Percentiles rank a stretch among this genome's conserved stretches.
These are phyloP conservation scores for Romanogobio albipinnatus DNA, from an alignment of 2,113 vertebrate genomes.

Conservation along the genomic window DNA sequence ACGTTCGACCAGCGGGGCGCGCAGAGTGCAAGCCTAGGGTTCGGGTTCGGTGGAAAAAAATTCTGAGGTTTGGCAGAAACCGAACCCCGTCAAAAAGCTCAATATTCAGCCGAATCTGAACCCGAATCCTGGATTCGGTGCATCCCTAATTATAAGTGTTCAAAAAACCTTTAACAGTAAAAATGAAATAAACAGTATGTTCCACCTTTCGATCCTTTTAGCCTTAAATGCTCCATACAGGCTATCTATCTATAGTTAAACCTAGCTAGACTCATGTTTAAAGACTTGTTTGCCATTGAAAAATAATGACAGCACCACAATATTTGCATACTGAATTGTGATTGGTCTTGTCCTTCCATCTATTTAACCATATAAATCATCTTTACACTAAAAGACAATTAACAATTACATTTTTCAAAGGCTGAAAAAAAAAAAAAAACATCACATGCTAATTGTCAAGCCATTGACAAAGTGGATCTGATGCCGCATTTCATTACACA, in stretches of 20 bases:
- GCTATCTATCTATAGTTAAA: background rate
- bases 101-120: no score
- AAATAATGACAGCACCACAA: background rate
- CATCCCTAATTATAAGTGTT: background rate
- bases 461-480: background rate
- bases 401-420: background rate
- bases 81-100: no score
- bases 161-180: background rate
- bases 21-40: no score
- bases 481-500: background rate
- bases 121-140: no score
- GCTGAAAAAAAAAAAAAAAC: background rate
- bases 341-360: background rate
- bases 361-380: background rate
- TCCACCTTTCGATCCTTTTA: background rate
- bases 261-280: background rate
- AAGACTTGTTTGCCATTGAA: background rate
- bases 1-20: no score
- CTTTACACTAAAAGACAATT: background rate
- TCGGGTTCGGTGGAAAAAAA: no score
- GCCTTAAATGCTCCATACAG: background rate
- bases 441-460: background rate
- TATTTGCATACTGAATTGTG: background rate
- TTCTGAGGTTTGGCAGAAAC: no score
- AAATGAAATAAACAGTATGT: background rate